These are phyloP conservation scores for Forpus xanthops DNA, from an alignment of 2,797 vertebrate species.

Conservation along the genomic window DNA sequence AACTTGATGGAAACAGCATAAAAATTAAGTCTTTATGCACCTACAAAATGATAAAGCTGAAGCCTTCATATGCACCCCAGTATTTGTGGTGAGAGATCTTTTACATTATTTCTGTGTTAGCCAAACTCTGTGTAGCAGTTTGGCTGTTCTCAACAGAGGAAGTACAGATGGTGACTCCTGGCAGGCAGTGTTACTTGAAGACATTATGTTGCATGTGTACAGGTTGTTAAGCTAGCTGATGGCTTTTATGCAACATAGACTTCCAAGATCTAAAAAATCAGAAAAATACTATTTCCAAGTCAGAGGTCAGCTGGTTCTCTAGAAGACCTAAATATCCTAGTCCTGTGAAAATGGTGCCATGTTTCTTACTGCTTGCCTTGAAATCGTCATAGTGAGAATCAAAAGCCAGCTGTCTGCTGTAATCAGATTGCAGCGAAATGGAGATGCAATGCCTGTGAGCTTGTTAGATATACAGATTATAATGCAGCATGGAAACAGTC, in stretches of 20 bases:
- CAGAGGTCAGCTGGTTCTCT: constrained; percentile 2
- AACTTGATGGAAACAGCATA: neutral
- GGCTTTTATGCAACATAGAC: constrained; percentile 15
- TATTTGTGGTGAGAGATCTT: constrained; percentile 3
- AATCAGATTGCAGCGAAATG: constrained; percentile 30
- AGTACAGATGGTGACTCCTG: constrained; percentile 49
- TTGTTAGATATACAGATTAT: neutral
- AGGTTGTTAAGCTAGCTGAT: constrained; percentile 56
- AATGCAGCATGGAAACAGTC: neutral
- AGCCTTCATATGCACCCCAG: neutral
- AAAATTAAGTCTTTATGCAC: neutral
- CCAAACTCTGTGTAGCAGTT: constrained; percentile 33
- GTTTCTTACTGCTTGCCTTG: constrained; percentile 57
- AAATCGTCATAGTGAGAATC: constrained; percentile 5
- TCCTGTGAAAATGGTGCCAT: neutral
- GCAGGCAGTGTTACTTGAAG: constrained; percentile 51
- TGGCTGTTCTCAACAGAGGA: neutral
- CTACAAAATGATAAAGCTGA: neutral
- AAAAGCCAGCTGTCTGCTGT: constrained; percentile 32
- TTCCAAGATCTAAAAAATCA: constrained; percentile 36
- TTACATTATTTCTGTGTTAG: neutral
- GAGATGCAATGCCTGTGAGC: neutral
- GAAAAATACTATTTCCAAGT: constrained; percentile 37
- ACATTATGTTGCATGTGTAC: constrained; percentile 1
- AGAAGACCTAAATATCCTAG: constrained; percentile 21